phyloP scores from a whole-genome alignment of 2,113 vertebrate genomes.

The Labeo rohita region DNA sequence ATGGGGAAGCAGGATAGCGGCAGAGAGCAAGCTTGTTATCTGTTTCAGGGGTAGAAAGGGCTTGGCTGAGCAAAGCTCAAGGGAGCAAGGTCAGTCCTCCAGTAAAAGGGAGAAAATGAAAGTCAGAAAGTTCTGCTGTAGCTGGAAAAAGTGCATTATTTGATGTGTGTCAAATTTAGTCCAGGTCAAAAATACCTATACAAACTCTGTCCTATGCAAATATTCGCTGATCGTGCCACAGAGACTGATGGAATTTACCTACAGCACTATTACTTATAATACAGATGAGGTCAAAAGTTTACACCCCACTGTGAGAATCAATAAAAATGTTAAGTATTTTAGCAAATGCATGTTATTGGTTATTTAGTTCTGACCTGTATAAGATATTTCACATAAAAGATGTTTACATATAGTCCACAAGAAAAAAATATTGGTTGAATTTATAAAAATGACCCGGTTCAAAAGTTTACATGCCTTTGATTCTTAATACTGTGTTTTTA shows the following conservation, averaged over 20 bases:
- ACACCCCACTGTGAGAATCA: too few relatives aligned
- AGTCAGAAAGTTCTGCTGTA: conserved; percentile 33
- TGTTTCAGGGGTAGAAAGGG: conserved; percentile 28
- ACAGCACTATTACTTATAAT: background rate
- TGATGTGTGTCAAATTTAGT: conserved; percentile 33
- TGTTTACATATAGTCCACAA: too few relatives aligned
- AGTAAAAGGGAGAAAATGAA: conserved; percentile 38
- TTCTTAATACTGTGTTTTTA: too few relatives aligned
- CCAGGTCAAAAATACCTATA: background rate
- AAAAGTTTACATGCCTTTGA: too few relatives aligned
- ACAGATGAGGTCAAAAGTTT: background rate
- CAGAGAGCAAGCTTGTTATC: conserved; percentile 45
- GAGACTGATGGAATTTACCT: background rate
- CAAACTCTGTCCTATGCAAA: background rate
- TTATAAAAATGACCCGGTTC: too few relatives aligned
- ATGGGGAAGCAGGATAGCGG: background rate
- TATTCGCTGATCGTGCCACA: background rate
- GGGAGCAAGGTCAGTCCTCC: conserved; percentile 30
- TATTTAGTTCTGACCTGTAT: too few relatives aligned
- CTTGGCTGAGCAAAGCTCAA: conserved; percentile 36
- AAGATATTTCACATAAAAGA: too few relatives aligned
- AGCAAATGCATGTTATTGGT: too few relatives aligned
- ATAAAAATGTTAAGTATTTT: too few relatives aligned
- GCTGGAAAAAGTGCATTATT: conserved; percentile 22
- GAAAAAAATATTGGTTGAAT: too few relatives aligned